These are phyloP conservation scores for Venturia canescens DNA, from an alignment of 1,140 invertebrate genomes.

Conservation along the genomic window DNA sequence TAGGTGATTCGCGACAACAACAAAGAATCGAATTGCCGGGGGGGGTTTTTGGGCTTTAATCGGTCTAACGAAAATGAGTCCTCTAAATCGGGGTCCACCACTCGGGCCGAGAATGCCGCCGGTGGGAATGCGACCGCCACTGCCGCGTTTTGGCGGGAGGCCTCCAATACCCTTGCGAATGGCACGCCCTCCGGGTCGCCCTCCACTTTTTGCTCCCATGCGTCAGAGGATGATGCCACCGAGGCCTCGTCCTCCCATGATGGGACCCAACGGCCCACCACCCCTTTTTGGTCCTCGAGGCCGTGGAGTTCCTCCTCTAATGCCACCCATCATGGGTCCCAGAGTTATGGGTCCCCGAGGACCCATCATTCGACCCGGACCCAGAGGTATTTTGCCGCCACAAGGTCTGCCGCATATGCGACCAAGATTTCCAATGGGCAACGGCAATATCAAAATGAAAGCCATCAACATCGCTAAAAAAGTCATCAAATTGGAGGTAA, in stretches of 20 bases:
- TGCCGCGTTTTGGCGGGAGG: conserved; percentile 64
- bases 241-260: conserved; percentile 48
- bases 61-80: conserved; percentile 60
- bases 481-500: conserved; percentile 66
- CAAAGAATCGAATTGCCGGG: not conserved
- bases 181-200: conserved; percentile 53
- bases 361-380: conserved; percentile 62
- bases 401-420: conserved; percentile 64
- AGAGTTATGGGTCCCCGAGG: conserved; percentile 62
- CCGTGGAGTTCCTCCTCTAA: conserved; percentile 58
- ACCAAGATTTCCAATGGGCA: conserved; percentile 60
- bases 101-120: conserved; percentile 62
- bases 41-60: too few species aligned
- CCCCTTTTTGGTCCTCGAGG: conserved; percentile 62
- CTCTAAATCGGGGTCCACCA: conserved; percentile 65
- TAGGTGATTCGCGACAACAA: not conserved
- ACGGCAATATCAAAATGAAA: conserved; percentile 62
- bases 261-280: conserved; percentile 57
- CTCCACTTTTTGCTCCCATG: conserved; percentile 59
- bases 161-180: conserved; percentile 60
- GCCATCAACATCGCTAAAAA: conserved; percentile 62
- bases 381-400: conserved; percentile 55
- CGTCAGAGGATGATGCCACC: conserved; percentile 60
- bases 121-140: conserved; percentile 60
- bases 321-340: conserved; percentile 62